Conservation (phyloP, 53 echinoderm and acorn worm species). For the Zoroaster sp. region DNA sequence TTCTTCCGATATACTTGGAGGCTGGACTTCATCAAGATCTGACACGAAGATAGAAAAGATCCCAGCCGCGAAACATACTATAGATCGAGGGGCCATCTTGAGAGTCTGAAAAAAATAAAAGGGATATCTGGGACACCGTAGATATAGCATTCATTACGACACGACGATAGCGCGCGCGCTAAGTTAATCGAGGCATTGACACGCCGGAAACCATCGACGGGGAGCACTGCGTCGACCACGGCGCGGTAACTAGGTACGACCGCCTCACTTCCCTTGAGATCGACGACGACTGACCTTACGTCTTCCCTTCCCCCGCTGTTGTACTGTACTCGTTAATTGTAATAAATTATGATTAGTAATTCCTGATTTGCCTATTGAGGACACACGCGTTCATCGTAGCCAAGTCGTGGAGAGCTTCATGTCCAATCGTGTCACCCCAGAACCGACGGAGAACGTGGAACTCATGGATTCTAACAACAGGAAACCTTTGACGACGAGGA, state of each 20-base stretch:
- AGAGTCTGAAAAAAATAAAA: too few species aligned
- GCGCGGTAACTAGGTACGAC: neutral
- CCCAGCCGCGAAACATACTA: too few species aligned
- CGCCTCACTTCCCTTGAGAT: too few species aligned
- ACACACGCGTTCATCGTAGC: neutral
- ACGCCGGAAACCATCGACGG: neutral
- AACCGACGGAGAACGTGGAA: slow-evolving; percentile 73
- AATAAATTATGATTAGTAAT: slow-evolving; percentile 40
- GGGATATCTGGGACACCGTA: neutral
- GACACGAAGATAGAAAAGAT: too few species aligned
- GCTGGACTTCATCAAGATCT: too few species aligned
- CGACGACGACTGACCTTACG: neutral
- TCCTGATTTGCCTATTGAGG: neutral
- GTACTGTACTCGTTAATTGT: neutral
- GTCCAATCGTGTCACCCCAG: slow-evolving; percentile 69
- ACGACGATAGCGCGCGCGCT: neutral
- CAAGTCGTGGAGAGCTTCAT: slow-evolving; percentile 28
- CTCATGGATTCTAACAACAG: slow-evolving; percentile 65
- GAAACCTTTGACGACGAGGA: neutral
- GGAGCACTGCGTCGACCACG: neutral
- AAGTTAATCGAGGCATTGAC: neutral
- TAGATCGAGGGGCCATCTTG: too few species aligned
- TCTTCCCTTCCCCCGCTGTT: neutral
- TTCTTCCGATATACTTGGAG: too few species aligned
- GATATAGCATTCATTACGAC: neutral